phyloP scores from a whole-genome alignment of 2,888 invertebrate genomes.

The Ennomos quercinarius region DNA sequence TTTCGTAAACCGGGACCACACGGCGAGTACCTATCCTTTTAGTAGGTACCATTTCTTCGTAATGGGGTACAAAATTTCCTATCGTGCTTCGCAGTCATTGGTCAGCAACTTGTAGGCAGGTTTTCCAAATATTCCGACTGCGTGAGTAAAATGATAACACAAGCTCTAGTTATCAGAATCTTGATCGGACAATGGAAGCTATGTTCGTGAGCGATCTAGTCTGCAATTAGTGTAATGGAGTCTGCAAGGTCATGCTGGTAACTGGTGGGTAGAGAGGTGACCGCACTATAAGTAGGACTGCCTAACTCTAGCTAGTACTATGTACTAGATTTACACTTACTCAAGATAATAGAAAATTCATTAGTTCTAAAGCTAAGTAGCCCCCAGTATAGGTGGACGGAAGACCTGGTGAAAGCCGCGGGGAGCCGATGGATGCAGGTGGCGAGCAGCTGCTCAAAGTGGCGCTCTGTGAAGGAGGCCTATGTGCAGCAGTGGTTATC shows the following conservation, averaged over 20 bases:
- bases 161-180: neutral
- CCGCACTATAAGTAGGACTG: neutral
- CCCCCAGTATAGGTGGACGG: no score
- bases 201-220: slow-evolving; percentile 7
- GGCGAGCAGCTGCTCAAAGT: no score
- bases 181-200: slow-evolving; percentile 6
- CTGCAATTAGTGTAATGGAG: slow-evolving; percentile 15
- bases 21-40: neutral
- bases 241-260: slow-evolving; percentile 1
- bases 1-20: no score
- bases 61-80: slow-evolving; percentile 4
- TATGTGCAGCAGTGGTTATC: no score
- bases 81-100: slow-evolving; percentile 5
- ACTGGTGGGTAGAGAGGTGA: neutral
- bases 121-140: neutral
- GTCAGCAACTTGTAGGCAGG: neutral
- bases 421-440: no score
- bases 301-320: no score
- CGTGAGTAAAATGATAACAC: slow-evolving; percentile 7
- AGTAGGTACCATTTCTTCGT: neutral
- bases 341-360: no score
- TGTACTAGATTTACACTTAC: no score
- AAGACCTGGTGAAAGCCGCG: no score
- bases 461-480: no score
- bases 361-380: no score